Percentiles rank a stretch among this genome's conserved stretches.
phyloP scores from a whole-genome alignment of 2,888 invertebrate species.

The Pammene fasciana region DNA sequence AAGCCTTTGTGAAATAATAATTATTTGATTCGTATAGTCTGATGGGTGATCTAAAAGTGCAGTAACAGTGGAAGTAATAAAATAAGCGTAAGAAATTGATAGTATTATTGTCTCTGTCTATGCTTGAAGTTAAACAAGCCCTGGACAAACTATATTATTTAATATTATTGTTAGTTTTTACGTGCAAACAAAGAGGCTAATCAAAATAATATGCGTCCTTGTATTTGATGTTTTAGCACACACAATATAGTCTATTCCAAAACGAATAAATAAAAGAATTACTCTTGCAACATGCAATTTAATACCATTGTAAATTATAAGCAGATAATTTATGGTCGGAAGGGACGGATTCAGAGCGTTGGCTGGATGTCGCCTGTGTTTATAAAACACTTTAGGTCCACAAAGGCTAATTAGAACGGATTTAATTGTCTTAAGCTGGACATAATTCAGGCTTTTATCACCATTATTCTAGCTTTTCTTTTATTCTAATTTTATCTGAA shows the following conservation, averaged over 20 bases:
- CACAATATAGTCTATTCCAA: neutral
- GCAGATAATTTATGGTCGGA: slow-evolving; percentile 29
- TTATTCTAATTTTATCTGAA: slow-evolving; percentile 46
- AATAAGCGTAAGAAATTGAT: too few species aligned
- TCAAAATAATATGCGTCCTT: neutral
- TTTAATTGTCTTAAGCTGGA: slow-evolving; percentile 44
- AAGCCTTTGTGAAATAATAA: too few species aligned
- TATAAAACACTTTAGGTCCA: slow-evolving; percentile 53
- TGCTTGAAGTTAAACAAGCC: too few species aligned
- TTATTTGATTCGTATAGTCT: too few species aligned
- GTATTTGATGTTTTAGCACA: slow-evolving; percentile 6
- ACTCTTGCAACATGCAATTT: slow-evolving; percentile 25
- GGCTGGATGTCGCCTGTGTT: slow-evolving; percentile 51
- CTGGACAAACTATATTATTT: too few species aligned
- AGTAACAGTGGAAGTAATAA: too few species aligned
- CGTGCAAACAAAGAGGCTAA: neutral
- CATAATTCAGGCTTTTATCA: slow-evolving; percentile 38
- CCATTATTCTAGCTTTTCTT: slow-evolving; percentile 48
- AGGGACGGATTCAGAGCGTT: slow-evolving; percentile 27
- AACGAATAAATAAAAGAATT: slow-evolving; percentile 23
- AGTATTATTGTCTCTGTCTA: too few species aligned
- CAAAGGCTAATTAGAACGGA: slow-evolving; percentile 53
- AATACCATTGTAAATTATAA: slow-evolving; percentile 33
- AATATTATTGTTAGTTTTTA: too few species aligned
- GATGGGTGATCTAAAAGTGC: too few species aligned